A percentile compares a stretch with the other conserved stretches of the same genome.
Evolutionary conservation across 2,797 vertebrate genomes (phyloP).

Genomic region (Oryzias dopingdopingensis): DNA sequence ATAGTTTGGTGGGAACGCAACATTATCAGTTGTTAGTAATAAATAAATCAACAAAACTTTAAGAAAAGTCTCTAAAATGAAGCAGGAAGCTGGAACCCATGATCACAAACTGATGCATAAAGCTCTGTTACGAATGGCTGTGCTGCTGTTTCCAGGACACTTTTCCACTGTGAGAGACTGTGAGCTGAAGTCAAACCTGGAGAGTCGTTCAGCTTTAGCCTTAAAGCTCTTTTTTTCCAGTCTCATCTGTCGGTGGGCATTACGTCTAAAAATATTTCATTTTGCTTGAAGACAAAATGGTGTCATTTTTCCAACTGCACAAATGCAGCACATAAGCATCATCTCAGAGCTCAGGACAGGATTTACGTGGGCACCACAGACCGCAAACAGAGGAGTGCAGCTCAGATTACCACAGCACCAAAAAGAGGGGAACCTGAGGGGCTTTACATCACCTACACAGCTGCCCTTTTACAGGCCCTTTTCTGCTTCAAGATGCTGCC

Average conservation of each 20-base stretch:
- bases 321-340: constrained; percentile 1
- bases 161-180: constrained; percentile 9
- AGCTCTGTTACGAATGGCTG: not conserved
- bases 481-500: constrained; percentile 27
- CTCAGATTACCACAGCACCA: constrained; percentile 15
- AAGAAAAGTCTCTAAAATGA: too few relatives aligned
- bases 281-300: constrained; percentile 1
- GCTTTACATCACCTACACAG: constrained; percentile 18
- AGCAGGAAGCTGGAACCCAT: too few relatives aligned
- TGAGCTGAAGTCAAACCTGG: not conserved
- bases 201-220: not conserved
- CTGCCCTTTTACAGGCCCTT: constrained; percentile 17
- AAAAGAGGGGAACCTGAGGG: not conserved
- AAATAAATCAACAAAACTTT: too few relatives aligned
- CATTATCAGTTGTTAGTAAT: too few relatives aligned
- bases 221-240: not conserved
- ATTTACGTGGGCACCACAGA: constrained; percentile 29
- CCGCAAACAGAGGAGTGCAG: constrained; percentile 42
- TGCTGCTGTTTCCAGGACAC: constrained; percentile 10
- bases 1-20: too few relatives aligned
- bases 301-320: not conserved
- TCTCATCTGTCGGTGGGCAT: not conserved
- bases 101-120: too few relatives aligned
- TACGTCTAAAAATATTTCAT: constrained; percentile 17
- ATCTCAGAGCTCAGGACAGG: constrained; percentile 6